phyloP scores from a whole-genome alignment of 53 echinoderm and acorn worm genomes.

The Glandiceps talaboti region DNA sequence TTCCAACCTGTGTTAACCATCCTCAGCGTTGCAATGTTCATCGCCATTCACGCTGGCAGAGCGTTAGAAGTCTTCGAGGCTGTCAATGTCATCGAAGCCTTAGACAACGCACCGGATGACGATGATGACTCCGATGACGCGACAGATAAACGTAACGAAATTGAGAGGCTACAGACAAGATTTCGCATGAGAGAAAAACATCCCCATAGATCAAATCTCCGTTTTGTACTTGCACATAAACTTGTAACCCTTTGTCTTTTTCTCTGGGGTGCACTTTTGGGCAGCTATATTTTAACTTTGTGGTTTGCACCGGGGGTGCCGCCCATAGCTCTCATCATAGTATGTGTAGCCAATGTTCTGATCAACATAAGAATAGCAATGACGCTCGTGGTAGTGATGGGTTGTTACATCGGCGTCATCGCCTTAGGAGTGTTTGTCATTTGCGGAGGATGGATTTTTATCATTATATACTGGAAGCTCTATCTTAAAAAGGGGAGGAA shows the following conservation, averaged over 20 bases:
- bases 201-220: background rate
- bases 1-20: background rate
- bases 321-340: background rate
- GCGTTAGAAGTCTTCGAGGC: background rate
- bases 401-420: too few species aligned
- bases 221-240: background rate
- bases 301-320: background rate
- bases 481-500: too few species aligned
- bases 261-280: background rate
- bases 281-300: background rate
- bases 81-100: background rate
- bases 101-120: background rate
- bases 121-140: background rate
- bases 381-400: background rate
- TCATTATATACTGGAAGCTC: background rate
- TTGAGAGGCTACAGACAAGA: background rate
- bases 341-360: background rate
- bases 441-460: background rate
- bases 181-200: background rate
- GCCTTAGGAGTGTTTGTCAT: background rate
- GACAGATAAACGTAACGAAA: background rate
- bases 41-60: background rate
- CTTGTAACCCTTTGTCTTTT: background rate
- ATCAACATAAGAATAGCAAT: too few species aligned
- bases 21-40: background rate